phyloP scores from a whole-genome alignment of 1,140 invertebrate genomes.

The Drosophila arawakana region DNA sequence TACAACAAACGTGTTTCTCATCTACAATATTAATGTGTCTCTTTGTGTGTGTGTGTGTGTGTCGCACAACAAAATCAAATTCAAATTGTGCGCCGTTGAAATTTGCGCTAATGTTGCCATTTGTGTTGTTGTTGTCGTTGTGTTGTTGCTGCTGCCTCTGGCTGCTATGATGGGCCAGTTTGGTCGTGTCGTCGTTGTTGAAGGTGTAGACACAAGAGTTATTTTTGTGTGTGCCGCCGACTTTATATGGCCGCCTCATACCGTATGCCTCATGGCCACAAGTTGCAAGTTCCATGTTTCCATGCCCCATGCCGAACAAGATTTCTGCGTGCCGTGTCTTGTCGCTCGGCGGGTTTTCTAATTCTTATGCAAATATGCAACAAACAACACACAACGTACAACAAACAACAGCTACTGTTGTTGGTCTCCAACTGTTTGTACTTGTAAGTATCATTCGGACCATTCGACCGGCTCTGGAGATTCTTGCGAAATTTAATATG shows the following conservation, averaged over 20 bases:
- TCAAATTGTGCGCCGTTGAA: conserved; percentile 78
- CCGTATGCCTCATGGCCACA: neutral
- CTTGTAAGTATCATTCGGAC: neutral
- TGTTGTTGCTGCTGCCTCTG: conserved; percentile 35
- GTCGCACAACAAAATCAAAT: conserved; percentile 72
- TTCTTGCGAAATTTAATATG: conserved; percentile 64
- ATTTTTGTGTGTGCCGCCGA: conserved; percentile 65
- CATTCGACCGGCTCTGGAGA: conserved; percentile 1
- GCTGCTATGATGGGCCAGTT: conserved; percentile 62
- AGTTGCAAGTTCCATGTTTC: neutral
- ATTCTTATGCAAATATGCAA: conserved; percentile 80
- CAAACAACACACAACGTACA: neutral
- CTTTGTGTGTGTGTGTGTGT: conserved; percentile 21
- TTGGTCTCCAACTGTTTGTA: conserved; percentile 71
- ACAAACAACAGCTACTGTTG: conserved; percentile 21
- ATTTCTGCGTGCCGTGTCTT: conserved; percentile 60
- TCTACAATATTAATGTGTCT: conserved; percentile 10
- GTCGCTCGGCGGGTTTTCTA: conserved; percentile 66
- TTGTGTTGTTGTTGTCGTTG: conserved; percentile 50
- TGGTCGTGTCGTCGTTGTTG: conserved; percentile 46
- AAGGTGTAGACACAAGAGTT: conserved; percentile 67
- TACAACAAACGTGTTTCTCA: conserved; percentile 70
- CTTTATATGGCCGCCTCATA: conserved; percentile 61
- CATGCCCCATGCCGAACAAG: conserved; percentile 66
- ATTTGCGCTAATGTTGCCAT: conserved; percentile 80